phyloP scores from a whole-genome alignment of 2,113 vertebrate genomes.

The Eclectus roratus region DNA sequence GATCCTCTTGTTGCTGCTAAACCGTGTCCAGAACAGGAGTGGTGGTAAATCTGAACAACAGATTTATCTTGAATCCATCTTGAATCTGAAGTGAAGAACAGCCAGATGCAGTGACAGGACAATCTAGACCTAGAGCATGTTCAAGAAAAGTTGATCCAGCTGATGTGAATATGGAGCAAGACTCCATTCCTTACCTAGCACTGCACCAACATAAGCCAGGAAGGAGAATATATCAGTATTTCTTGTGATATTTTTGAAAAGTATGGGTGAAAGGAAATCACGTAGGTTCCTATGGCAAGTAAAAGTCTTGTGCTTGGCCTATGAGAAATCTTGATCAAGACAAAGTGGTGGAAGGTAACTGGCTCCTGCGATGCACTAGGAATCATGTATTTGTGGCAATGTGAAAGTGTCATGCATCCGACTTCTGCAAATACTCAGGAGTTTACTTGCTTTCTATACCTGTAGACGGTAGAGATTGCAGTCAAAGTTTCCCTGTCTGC shows the following conservation, averaged over 20 bases:
- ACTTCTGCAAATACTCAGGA: not conserved
- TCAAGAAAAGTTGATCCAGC: not conserved
- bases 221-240: not conserved
- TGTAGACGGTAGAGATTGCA: not conserved
- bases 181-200: accelerated
- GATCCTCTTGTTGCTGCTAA: not conserved
- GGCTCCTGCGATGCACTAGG: not conserved
- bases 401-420: not conserved
- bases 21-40: not conserved
- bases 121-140: not conserved
- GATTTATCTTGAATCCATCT: not conserved
- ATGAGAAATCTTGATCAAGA: not conserved
- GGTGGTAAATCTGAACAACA: not conserved
- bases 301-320: not conserved
- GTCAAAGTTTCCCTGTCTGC: not conserved
- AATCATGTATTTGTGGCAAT: not conserved
- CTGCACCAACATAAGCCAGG: not conserved
- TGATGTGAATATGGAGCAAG: not conserved
- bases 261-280: not conserved
- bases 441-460: not conserved
- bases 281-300: not conserved
- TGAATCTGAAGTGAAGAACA: not conserved
- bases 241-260: not conserved
- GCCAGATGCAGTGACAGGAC: not conserved
- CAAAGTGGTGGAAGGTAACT: not conserved